Conservation (phyloP, 2,113 vertebrate species). For the Arizona elegans region DNA sequence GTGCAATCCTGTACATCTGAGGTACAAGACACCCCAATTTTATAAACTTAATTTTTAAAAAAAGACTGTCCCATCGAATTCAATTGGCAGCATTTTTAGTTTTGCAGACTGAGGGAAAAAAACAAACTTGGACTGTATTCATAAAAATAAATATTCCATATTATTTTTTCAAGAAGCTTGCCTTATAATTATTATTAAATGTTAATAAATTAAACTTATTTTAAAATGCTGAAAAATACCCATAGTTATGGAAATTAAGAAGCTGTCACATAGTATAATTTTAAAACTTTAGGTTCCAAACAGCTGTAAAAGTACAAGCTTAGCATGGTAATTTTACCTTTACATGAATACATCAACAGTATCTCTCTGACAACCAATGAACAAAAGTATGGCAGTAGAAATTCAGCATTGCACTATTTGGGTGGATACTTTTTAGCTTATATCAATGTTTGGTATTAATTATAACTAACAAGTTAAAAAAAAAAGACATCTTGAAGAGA, state of each 20-base stretch:
- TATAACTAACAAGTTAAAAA: neutral
- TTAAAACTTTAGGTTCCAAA: neutral
- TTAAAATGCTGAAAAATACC: neutral
- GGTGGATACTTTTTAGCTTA: neutral
- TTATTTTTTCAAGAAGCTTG: neutral
- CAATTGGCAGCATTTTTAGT: neutral
- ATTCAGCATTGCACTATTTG: neutral
- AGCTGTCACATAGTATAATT: accelerated
- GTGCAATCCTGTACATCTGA: neutral
- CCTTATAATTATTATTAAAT: neutral
- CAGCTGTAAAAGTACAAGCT: neutral
- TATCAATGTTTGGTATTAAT: neutral
- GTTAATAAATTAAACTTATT: slow-evolving; percentile 5
- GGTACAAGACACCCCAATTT: neutral
- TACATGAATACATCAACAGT: neutral
- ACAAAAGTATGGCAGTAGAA: neutral
- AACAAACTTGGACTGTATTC: slow-evolving; percentile 19
- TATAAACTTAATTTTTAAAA: neutral
- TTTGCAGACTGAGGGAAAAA: neutral
- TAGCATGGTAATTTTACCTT: neutral
- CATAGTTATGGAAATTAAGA: neutral
- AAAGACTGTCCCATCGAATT: neutral
- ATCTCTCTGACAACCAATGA: neutral
- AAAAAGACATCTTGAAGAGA: neutral
- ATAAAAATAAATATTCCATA: slow-evolving; percentile 14